Evolutionary conservation across 2,797 vertebrate species (phyloP), one percentile per base, ranked within the genome.

Genomic region (Mallotus villosus): DNA sequence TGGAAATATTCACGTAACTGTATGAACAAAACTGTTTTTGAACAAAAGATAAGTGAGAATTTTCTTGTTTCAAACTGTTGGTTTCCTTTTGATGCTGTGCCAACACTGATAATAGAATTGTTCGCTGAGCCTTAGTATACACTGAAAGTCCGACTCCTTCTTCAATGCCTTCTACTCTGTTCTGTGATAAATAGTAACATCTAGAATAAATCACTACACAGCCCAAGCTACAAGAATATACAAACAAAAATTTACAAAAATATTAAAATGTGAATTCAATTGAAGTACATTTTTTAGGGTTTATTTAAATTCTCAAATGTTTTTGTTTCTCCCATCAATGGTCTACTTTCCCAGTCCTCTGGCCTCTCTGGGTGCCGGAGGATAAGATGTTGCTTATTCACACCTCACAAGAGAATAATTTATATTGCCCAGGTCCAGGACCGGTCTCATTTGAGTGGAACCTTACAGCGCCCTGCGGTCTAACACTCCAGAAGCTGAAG

Each of bases 401-500:
- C 63, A 74, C 73, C 78, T 81, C 88, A 84, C 86, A 85, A 87
- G 87, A 87, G 86, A 89, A 91, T 90, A 88, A 91, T 90, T 90
- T 86, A 89, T 92, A 85, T 74, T 76, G 81, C 77, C 78, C 84
- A 86, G 87, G 87, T 88, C 86, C 78, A 81, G 68, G 86, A 86
- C 86, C 78, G 29, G 81, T 83, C 81, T 90, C 83, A 88, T 91
- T 88, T 87, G 83, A 73, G 85, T 87, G 84, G 74, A 85, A 84
- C 84, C 77, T 82, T 86, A 89, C 85, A 88, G 83, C 88, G 86
- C 86, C 85, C 82, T 81, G 62, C 72, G 84, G 85, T 82, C 84
- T 87, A 82, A 85, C 82, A 78, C 85, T 79, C 75, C 79, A 82
- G 68, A 77, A 49, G 84, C 85, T 86, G 81, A 82, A 82, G 83